A percentile compares a stretch with the other conserved stretches of the same genome.
Evolutionary conservation across 2,113 vertebrate genomes (phyloP).

Genomic region (Ageneiosus marmoratus): DNA sequence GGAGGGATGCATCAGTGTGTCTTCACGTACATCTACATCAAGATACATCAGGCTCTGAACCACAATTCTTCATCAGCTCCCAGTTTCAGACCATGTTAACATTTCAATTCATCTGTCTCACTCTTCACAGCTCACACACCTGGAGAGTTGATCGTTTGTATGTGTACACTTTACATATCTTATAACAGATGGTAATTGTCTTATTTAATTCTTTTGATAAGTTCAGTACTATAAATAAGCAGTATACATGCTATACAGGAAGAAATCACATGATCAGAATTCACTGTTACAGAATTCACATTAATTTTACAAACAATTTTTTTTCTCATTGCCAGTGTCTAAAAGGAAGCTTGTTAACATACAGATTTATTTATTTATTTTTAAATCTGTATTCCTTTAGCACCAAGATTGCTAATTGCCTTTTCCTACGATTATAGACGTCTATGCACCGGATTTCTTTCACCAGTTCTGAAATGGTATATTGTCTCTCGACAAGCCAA

Average conservation of each 20-base stretch:
- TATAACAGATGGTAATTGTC: neutral
- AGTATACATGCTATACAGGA: constrained; percentile 2
- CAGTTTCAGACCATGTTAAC: constrained; percentile 3
- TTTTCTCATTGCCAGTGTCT: neutral
- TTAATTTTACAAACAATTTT: neutral
- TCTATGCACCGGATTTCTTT: constrained; percentile 25
- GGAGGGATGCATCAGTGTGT: constrained; percentile 52
- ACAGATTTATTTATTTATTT: neutral
- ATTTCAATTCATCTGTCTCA: neutral
- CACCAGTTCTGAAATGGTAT: neutral
- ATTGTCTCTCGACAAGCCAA: neutral
- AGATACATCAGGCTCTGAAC: constrained; percentile 34
- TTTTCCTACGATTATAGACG: constrained; percentile 5
- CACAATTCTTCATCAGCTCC: constrained; percentile 37
- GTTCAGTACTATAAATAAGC: constrained; percentile 20
- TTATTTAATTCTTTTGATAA: constrained; percentile 18
- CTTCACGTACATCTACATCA: constrained; percentile 32
- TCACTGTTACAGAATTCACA: neutral
- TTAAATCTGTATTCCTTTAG: constrained; percentile 9
- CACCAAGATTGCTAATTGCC: constrained; percentile 43
- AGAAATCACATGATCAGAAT: constrained; percentile 12
- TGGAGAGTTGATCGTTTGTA: neutral
- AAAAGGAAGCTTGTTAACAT: neutral
- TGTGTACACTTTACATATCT: neutral
- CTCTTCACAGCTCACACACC: neutral